Evolutionary conservation across 2,888 invertebrate genomes (phyloP).

Genomic region (Drosophila bunnanda): DNA sequence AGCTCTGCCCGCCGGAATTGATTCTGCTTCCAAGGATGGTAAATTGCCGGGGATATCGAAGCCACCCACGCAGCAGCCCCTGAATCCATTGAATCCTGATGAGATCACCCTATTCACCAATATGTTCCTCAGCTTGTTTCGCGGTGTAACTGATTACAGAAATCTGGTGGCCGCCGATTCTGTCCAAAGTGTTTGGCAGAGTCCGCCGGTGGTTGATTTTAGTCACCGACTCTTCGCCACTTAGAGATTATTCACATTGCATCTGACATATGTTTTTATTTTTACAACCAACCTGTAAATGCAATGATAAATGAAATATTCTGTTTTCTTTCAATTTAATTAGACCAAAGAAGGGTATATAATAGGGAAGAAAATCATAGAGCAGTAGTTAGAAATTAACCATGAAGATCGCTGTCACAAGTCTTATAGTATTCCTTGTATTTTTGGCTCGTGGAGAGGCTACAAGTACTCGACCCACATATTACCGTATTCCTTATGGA

Average conservation of each 20-base stretch:
- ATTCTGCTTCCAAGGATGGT: neutral
- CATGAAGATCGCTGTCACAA: neutral
- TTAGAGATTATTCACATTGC: slow-evolving; percentile 20
- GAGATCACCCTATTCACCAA: slow-evolving; percentile 63
- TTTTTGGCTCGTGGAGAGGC: neutral
- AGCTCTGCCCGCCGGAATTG: slow-evolving; percentile 12
- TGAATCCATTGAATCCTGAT: slow-evolving; percentile 57
- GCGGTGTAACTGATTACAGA: slow-evolving; percentile 64
- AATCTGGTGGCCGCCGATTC: slow-evolving; percentile 65
- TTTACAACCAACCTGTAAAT: slow-evolving; percentile 19
- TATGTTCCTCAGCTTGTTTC: slow-evolving; percentile 64
- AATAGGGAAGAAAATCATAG: neutral
- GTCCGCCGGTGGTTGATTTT: slow-evolving; percentile 62
- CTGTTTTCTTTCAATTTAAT: neutral
- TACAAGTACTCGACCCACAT: too few species aligned
- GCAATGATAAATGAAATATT: neutral
- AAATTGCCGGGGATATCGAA: slow-evolving; percentile 52
- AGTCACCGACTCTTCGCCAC: slow-evolving; percentile 64
- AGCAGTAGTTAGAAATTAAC: neutral
- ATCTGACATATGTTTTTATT: slow-evolving; percentile 19
- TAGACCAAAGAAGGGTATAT: slow-evolving; percentile 1
- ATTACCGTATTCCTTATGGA: neutral
- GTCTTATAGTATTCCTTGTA: neutral
- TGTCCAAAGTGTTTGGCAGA: slow-evolving; percentile 71
- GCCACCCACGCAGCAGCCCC: slow-evolving; percentile 36